Evolutionary conservation across 1,140 invertebrate genomes (phyloP).

Genomic region (Microvelia longipes): DNA sequence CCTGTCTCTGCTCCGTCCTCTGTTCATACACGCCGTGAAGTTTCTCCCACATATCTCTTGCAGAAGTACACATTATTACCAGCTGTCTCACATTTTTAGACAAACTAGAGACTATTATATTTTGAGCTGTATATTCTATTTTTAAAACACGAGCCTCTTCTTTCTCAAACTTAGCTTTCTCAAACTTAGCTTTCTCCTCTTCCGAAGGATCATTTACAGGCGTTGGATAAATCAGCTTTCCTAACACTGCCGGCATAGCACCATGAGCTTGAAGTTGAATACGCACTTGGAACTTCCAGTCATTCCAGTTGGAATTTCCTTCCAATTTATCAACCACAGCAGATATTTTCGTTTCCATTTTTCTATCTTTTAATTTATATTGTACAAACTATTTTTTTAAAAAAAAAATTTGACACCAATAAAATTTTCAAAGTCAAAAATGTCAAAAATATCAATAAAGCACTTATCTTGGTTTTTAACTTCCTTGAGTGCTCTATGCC

Average conservation of each 20-base stretch:
- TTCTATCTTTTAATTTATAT: not conserved
- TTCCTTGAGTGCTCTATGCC: no score
- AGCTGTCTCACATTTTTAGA: not conserved
- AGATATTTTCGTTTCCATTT: not conserved
- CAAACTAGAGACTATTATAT: no score
- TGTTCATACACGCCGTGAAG: slow-evolving; percentile 20
- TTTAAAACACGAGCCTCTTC: not conserved
- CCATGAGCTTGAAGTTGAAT: slow-evolving; percentile 7
- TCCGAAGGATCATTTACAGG: no score
- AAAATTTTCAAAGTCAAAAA: no score
- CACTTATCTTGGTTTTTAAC: no score
- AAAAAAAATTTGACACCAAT: no score
- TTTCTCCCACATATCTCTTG: slow-evolving; percentile 22
- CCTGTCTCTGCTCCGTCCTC: slow-evolving; percentile 21
- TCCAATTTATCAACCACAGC: slow-evolving; percentile 6
- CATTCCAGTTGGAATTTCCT: slow-evolving; percentile 6
- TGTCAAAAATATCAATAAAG: no score
- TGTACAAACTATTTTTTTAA: no score
- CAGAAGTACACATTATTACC: slow-evolving; percentile 4
- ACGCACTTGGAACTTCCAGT: slow-evolving; percentile 11
- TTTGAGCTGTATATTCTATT: not conserved
- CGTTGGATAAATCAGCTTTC: slow-evolving; percentile 1
- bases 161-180: not conserved
- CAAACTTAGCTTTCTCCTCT: not conserved
- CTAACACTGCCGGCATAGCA: slow-evolving; percentile 6